Conservation (phyloP, 2,888 invertebrate species). For the Rhyacophila evoluta region DNA sequence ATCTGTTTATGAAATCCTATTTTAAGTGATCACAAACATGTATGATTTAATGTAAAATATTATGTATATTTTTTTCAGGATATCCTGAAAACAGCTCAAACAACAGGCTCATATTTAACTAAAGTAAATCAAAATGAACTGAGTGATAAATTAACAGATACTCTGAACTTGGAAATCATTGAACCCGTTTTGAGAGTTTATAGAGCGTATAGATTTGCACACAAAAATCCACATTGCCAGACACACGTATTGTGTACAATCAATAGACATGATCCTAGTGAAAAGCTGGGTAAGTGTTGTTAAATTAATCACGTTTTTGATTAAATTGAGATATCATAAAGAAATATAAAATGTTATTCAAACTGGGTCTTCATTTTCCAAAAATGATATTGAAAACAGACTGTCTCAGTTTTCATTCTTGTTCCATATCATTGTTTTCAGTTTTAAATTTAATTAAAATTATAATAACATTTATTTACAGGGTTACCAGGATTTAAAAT, state of each 20-base stretch:
- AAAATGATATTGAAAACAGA: no score
- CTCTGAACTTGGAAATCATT: slow-evolving; percentile 84
- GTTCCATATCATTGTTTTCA: no score
- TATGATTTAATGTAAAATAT: no score
- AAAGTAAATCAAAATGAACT: slow-evolving; percentile 78
- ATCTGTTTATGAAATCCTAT: no score
- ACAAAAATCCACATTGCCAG: slow-evolving; percentile 78
- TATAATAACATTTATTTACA: no score
- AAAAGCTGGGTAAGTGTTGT: slow-evolving; percentile 60
- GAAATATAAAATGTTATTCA: no score
- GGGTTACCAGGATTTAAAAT: slow-evolving; percentile 78
- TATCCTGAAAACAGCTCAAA: slow-evolving; percentile 77
- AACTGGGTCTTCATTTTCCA: no score
- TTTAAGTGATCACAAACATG: no score
- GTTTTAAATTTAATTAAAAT: no score
- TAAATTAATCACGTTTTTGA: no score
- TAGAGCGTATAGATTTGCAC: slow-evolving; percentile 81
- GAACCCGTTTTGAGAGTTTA: slow-evolving; percentile 86
- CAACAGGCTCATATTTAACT: slow-evolving; percentile 74
- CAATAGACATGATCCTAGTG: slow-evolving; percentile 74
- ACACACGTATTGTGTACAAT: slow-evolving; percentile 84
- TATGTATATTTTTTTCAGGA: slow-evolving; percentile 72
- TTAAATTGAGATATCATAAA: no score
- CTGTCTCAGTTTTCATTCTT: no score
- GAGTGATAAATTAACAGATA: slow-evolving; percentile 81